phyloP scores from a whole-genome alignment of 1,140 invertebrate species.

The Ruditapes philippinarum region DNA sequence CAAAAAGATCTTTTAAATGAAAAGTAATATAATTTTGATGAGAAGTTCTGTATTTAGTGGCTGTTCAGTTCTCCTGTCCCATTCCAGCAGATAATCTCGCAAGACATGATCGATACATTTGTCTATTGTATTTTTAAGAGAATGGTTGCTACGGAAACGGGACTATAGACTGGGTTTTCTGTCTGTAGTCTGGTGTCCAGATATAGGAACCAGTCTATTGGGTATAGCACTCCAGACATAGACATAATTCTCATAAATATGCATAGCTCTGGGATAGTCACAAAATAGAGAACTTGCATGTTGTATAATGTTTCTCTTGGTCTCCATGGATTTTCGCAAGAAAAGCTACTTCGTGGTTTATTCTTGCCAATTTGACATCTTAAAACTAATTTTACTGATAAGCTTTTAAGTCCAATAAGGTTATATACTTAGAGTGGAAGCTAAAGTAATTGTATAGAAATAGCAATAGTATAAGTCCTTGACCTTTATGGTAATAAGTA shows the following conservation, averaged over 20 bases:
- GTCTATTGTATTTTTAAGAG: slow-evolving; percentile 29
- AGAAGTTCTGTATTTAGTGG: background rate
- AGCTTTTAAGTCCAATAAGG: too few relatives aligned
- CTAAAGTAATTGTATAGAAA: too few relatives aligned
- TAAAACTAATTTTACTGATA: too few relatives aligned
- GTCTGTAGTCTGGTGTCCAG: slow-evolving; percentile 1
- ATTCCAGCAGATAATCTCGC: background rate
- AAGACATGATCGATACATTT: slow-evolving; percentile 22
- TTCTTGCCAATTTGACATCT: too few relatives aligned
- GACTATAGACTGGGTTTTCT: background rate
- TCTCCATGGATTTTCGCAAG: too few relatives aligned
- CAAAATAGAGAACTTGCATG: background rate
- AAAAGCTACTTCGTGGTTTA: too few relatives aligned
- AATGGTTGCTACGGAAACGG: slow-evolving; percentile 1
- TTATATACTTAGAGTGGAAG: too few relatives aligned
- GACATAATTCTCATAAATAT: slow-evolving; percentile 18
- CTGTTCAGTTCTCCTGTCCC: background rate
- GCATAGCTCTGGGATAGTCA: background rate
- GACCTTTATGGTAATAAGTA: too few relatives aligned
- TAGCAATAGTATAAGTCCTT: too few relatives aligned
- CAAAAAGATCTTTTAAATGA: too few relatives aligned
- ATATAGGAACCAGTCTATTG: background rate
- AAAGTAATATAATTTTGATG: too few relatives aligned
- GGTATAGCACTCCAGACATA: slow-evolving; percentile 18
- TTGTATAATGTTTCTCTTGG: background rate